Evolutionary conservation across 2,888 invertebrate species (phyloP), one percentile per base, ranked within the genome.

Genomic region (Tiliacea citrago): DNA sequence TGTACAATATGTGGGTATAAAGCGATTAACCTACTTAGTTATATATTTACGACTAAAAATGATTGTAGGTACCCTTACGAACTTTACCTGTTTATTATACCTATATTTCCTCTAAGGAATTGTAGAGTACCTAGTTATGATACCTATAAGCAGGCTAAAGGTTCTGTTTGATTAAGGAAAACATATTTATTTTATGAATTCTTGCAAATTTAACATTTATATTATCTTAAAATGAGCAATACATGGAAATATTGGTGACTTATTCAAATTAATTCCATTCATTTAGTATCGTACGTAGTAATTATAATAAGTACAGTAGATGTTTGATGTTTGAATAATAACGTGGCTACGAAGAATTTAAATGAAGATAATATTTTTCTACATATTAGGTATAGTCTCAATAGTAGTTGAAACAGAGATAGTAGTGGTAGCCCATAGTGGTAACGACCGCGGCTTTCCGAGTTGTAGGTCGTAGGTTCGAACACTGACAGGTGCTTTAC

Each of bases 111-210:
- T 63, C 13, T 63, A 24, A 21, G 13, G 13, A 47, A 47, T 51
- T 21, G 2, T 67, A 13, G 0, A 63, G 29, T 49, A 6, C 29
- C 3, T n/a, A 18, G 9, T 24, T 12, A 70, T 39, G 7, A 70
- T 12, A n/a, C 12, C 8, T 45, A n/a, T 6, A 21, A 16, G 55
- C 21, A 29, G 35, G 0, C 7, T n/a, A 21, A 24, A 45, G 35
- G 13, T 49, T 13, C n/a, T 13, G 24, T 18, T 42, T 18, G n/a
- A 53, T 10, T n/a, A 35, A 69, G 62, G 76, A 78, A 71, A 78
- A 78, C n/a, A 13, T n/a, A 57, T 58, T 58, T 35, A 58, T 35
- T 35, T 18, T 18, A 21, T 51, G 8, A 78, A 63, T 78, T 55
- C n/a, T 49, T 55, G 42, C 24, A 51, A n/a, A 45, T 35, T 35